Conservation (phyloP, 2,113 vertebrate species). For the Triplophysa dalaica region DNA sequence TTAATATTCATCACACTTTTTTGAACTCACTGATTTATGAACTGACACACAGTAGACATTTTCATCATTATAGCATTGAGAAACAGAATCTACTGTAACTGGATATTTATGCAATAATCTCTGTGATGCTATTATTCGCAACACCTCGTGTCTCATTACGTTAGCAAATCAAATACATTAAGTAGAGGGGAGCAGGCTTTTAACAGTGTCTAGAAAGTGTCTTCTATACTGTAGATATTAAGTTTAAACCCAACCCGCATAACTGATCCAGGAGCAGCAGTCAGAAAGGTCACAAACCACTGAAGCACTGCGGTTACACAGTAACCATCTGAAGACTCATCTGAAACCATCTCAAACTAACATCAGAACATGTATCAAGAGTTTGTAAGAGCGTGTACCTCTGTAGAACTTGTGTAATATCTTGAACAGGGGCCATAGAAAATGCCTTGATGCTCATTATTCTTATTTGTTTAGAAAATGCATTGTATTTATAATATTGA, state of each 20-base stretch:
- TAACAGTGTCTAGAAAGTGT: no score
- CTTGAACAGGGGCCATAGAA: neutral
- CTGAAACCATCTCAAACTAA: neutral
- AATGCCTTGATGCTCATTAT: no score
- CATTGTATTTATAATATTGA: no score
- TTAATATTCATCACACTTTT: no score
- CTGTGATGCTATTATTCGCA: neutral
- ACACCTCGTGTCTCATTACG: neutral
- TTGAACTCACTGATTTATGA: no score
- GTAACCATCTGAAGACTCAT: neutral
- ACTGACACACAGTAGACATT: neutral
- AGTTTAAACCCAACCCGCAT: neutral
- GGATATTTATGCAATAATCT: no score
- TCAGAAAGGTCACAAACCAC: neutral
- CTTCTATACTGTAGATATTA: neutral
- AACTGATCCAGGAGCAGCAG: neutral
- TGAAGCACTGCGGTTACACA: neutral
- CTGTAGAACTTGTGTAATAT: constrained; percentile 3
- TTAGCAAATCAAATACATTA: no score
- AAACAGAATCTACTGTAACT: neutral
- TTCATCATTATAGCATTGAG: neutral
- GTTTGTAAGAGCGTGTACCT: neutral
- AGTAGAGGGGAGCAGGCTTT: no score
- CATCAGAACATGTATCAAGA: neutral
- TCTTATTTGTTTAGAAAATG: no score